Base-by-base conservation (phyloP, 35 echinoderm and acorn worm species). In the Amphiura filiformis region DNA sequence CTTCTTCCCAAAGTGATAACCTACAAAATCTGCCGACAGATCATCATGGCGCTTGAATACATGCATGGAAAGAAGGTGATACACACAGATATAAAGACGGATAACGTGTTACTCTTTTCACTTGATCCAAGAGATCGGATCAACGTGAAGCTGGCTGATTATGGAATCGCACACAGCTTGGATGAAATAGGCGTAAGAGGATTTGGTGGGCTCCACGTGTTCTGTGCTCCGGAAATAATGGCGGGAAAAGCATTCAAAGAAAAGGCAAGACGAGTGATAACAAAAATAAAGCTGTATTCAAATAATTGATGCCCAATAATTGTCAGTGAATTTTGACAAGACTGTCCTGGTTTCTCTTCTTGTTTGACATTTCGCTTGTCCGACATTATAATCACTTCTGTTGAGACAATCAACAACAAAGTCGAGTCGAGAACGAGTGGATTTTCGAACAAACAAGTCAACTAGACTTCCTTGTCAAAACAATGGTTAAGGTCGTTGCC, bases 41-140 rank as follows among this genome's bases (percentile, higher is more conserved):
- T 93, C 11, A 82, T 87, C 0, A 37, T 36, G 0, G 92, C 81
- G 13, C 49, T 93, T 0, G 42, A 32, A 36, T 93, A 89, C 36
- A 37, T 93, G 14, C 92, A 93, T 36, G 52, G 38, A 31, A 84
- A 93, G 30, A 78, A 79, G 23, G 64, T 90, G 33, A 89, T 93
- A 39, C 89, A 93, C 56, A 89, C 84, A 1, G 92, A 93, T 75
- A 38, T 93, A 12, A 93, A 93, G 82, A 89, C 92, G 28, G 87
- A 93, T 76, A 93, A 93, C 36, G 82, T 93, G 1, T 34, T 93
- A 15, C 40, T 93, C 32, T 93, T 83, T 83, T 93, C 92, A 26
- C 22, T 81, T 3, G 77, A 84, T 37, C 37, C 65, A 2, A 70
- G 82, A 31, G 87, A 61, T 14, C 20, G 56, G 34, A 61, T 90